phyloP scores from a whole-genome alignment of 1,140 invertebrate species.

The Caenorhabditis latens region DNA sequence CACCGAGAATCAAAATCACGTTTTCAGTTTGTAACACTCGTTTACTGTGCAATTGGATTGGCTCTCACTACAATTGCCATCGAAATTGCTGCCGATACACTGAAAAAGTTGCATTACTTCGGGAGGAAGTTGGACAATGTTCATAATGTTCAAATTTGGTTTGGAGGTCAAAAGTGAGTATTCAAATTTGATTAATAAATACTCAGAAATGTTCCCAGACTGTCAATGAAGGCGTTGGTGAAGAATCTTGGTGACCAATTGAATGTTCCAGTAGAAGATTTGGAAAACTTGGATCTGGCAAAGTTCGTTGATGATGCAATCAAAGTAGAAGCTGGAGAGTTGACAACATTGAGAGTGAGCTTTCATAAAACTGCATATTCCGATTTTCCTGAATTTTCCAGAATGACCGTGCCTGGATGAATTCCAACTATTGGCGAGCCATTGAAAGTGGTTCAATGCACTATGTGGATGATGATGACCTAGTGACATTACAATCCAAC shows the following conservation, averaged over 20 bases:
- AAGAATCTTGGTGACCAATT: conserved; percentile 74
- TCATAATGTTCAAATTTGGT: conserved; percentile 77
- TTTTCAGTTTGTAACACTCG: conserved; percentile 70
- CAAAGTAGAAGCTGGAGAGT: conserved; percentile 71
- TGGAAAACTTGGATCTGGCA: conserved; percentile 71
- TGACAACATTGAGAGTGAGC: conserved; percentile 69
- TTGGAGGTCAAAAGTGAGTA: conserved; percentile 74
- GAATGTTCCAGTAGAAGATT: conserved; percentile 67
- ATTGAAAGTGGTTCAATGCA: conserved; percentile 56
- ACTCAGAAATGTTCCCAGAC: conserved; percentile 55
- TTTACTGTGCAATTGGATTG: conserved; percentile 76
- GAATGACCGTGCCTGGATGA: conserved; percentile 62
- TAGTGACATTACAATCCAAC: conserved; percentile 55
- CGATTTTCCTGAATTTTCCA: conserved; percentile 19
- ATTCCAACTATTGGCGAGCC: conserved; percentile 62
- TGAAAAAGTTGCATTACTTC: conserved; percentile 78
- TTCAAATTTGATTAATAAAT: neutral
- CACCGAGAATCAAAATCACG: neutral
- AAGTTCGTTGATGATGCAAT: conserved; percentile 73
- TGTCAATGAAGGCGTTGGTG: conserved; percentile 77
- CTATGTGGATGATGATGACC: conserved; percentile 61
- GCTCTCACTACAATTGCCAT: conserved; percentile 77
- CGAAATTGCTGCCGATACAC: conserved; percentile 76
- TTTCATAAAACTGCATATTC: neutral
- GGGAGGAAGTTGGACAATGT: conserved; percentile 77